A percentile compares a stretch with the other conserved stretches of the same genome.
Conservation (phyloP, 2,888 invertebrate species). For the Temnothorax unifasciatus region DNA sequence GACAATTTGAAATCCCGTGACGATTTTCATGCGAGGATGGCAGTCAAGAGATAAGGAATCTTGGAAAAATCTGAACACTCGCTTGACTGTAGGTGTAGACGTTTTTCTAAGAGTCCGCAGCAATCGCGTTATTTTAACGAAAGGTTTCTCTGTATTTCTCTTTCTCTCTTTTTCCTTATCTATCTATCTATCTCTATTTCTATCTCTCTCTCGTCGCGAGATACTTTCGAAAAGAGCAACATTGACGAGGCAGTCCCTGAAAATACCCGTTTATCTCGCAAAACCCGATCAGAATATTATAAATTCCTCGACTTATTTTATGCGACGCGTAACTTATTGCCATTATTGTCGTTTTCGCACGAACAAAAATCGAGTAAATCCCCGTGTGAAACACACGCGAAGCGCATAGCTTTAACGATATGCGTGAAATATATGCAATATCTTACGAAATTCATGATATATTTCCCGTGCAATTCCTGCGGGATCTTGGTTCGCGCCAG, state of each 20-base stretch:
- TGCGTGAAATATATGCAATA: constrained; percentile 53
- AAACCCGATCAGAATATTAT: constrained; percentile 10
- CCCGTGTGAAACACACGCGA: background rate
- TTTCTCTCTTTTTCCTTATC: background rate
- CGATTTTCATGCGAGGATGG: constrained; percentile 53
- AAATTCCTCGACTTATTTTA: constrained; percentile 38
- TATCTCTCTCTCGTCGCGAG: background rate
- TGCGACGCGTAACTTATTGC: constrained; percentile 36
- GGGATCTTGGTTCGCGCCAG: constrained; percentile 59
- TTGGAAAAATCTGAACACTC: constrained; percentile 63
- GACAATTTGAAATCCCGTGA: constrained; percentile 69
- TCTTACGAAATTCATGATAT: constrained; percentile 63
- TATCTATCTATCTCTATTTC: background rate
- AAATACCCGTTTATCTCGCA: background rate
- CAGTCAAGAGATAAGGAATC: constrained; percentile 66
- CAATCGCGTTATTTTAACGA: constrained; percentile 41
- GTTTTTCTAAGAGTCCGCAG: constrained; percentile 55
- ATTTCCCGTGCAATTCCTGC: constrained; percentile 60
- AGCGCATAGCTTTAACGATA: constrained; percentile 40
- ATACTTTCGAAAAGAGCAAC: background rate
- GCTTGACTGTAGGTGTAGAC: constrained; percentile 65
- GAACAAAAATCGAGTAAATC: constrained; percentile 27
- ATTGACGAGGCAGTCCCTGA: background rate
- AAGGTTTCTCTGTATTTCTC: background rate
- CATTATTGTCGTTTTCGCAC: constrained; percentile 41